Percentiles rank a stretch among this genome's conserved stretches.
These are phyloP conservation scores for Pseudoips prasinana DNA, from an alignment of 2,888 invertebrate genomes.

Conservation along the genomic window DNA sequence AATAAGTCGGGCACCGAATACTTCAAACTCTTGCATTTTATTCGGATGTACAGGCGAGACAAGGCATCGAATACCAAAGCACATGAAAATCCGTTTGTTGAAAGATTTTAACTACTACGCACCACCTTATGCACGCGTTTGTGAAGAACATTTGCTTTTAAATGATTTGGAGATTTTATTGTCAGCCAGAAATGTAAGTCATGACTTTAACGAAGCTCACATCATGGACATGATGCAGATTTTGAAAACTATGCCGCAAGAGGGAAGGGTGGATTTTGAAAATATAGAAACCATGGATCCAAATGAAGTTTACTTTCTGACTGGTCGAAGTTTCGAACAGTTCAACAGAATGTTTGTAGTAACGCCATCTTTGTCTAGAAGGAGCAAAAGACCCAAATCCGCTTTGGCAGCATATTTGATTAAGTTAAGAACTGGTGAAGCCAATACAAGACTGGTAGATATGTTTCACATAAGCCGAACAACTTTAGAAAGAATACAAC, in stretches of 20 bases:
- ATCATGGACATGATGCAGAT: conserved; percentile 3
- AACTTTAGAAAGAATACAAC: neutral
- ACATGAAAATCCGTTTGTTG: conserved; percentile 2
- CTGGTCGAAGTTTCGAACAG: conserved; percentile 2
- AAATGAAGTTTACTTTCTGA: conserved; percentile 2
- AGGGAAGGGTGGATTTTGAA: conserved; percentile 3
- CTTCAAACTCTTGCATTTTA: conserved; percentile 1
- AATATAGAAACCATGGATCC: conserved; percentile 3
- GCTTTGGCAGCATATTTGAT: too few relatives aligned
- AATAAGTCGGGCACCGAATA: conserved; percentile 1
- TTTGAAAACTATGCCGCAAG: conserved; percentile 2
- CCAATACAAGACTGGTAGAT: neutral
- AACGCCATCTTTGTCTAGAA: conserved; percentile 1
- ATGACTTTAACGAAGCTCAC: conserved; percentile 3
- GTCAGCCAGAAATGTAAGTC: conserved; percentile 2
- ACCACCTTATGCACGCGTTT: conserved; percentile 1
- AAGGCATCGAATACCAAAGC: conserved; percentile 2
- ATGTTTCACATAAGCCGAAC: neutral
- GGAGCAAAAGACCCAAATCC: neutral
- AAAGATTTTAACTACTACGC: conserved; percentile 3
- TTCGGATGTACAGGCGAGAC: conserved; percentile 1
- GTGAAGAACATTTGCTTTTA: conserved; percentile 2
- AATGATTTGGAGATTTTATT: conserved; percentile 1
- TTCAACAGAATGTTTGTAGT: conserved; percentile 2
- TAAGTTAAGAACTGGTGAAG: neutral